Base-by-base conservation (phyloP, 2,113 vertebrate species). In the Eulacestoma nigropectus region DNA sequence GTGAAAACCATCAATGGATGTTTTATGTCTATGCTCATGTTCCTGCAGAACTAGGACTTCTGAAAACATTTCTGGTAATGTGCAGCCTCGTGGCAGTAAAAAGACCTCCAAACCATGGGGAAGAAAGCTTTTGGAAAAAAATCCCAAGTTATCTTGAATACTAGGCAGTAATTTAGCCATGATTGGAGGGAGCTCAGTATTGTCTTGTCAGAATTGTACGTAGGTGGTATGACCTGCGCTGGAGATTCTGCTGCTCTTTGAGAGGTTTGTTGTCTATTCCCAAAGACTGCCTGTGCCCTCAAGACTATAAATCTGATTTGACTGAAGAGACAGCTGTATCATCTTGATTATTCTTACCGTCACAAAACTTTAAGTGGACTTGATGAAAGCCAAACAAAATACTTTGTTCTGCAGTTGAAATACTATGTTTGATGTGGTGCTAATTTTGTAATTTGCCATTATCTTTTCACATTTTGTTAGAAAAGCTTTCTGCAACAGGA, bases 351-450 rank as follows among this genome's bases (percentile, higher is more conserved):
- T 85, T 80, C 79, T 62, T 75, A 30, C 32, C 77, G 42, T 83
- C 18, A n/a, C 1, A 8, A 33, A 91, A 60, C 49, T 90, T 89
- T 12, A 62, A 67, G 59, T 3, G 8, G 55, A 47, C 39, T 73
- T 80, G 80, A 79, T 94, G 88, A 94, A 96, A 91, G 67, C 30
- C n/a, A 46, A 70, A 76, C n/a, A 62, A 91, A 93, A 23, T 72
- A 73, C 22, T 93, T 88, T 44, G 57, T 73, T 91, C 59, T 83
- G 50, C 60, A 63, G 50, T 76, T 90, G 91, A 70, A 93, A 37
- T 25, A 39, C 30, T 60, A 47, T 67, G 50, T 78, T 90, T 65
- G 65, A 93, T 60, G 55, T 44, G 49, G 53, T 89, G 52, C 83
- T 75, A 59, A 33, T 85, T 69, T 63, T 13, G 17, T 86, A 42